Percentiles rank a stretch among this genome's conserved stretches.
phyloP scores from a whole-genome alignment of 2,888 invertebrate species.

The Stenodema calcarata region DNA sequence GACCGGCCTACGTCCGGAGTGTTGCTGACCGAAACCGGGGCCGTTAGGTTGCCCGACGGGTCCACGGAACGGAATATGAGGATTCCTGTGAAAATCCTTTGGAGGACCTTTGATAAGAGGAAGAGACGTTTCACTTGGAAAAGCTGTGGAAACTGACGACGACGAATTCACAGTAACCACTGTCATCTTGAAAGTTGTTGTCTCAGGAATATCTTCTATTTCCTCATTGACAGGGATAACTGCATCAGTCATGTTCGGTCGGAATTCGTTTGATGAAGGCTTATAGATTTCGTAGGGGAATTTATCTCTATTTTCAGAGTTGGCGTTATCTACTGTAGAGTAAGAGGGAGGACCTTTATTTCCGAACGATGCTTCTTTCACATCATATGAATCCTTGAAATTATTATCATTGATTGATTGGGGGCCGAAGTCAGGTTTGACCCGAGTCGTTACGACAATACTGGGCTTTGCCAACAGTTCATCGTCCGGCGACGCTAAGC shows the following conservation, averaged over 20 bases:
- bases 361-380: constrained; percentile 18
- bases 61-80: constrained; percentile 19
- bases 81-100: not conserved
- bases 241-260: constrained; percentile 41
- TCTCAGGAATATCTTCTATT: constrained; percentile 50
- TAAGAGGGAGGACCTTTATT: not conserved
- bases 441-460: constrained; percentile 70
- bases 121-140: not conserved
- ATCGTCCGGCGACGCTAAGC: constrained; percentile 60
- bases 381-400: constrained; percentile 7
- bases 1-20: constrained; percentile 36
- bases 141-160: not conserved
- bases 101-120: constrained; percentile 17
- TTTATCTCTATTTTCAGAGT: constrained; percentile 21
- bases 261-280: constrained; percentile 31
- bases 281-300: constrained; percentile 53
- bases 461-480: constrained; percentile 68
- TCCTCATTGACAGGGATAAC: constrained; percentile 54
- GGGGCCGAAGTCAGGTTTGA: constrained; percentile 65
- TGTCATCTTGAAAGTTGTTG: constrained; percentile 45
- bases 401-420: constrained; percentile 47
- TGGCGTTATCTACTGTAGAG: not conserved
- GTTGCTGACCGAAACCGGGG: not conserved
- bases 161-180: constrained; percentile 21
- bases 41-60: not conserved